A percentile compares a stretch with the other conserved stretches of the same genome.
These are phyloP conservation scores for Geotrupes spiniger DNA, from an alignment of 2,888 invertebrate genomes.

Conservation along the genomic window DNA sequence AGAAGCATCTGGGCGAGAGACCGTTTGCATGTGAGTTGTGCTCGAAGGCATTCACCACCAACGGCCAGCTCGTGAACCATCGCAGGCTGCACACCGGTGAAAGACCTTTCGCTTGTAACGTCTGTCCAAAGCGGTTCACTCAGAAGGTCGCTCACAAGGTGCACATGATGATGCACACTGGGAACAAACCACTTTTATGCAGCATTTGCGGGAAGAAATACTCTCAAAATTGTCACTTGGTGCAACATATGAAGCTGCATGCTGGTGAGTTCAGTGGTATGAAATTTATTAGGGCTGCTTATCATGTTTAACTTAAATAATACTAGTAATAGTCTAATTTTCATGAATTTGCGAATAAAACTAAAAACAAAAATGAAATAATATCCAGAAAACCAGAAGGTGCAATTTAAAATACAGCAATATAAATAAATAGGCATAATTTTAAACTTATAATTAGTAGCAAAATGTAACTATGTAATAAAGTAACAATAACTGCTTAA, in stretches of 20 bases:
- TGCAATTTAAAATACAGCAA: too few species aligned
- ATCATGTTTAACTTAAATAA: too few species aligned
- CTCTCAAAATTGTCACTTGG: slow-evolving; percentile 32
- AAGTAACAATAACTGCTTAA: too few species aligned
- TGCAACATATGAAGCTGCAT: slow-evolving; percentile 35
- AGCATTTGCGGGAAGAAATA: slow-evolving; percentile 36
- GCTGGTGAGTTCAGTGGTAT: slow-evolving; percentile 40
- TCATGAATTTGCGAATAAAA: too few species aligned
- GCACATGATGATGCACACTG: slow-evolving; percentile 36
- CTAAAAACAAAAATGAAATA: too few species aligned
- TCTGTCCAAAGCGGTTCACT: slow-evolving; percentile 42
- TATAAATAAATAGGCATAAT: too few species aligned
- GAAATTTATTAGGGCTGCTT: slow-evolving; percentile 4
- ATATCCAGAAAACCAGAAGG: too few species aligned
- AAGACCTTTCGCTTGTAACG: slow-evolving; percentile 41
- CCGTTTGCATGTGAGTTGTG: slow-evolving; percentile 30
- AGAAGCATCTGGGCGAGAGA: slow-evolving; percentile 33
- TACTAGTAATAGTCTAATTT: too few species aligned
- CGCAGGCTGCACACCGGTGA: slow-evolving; percentile 37
- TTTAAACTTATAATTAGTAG: too few species aligned
- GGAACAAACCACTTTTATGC: slow-evolving; percentile 34
- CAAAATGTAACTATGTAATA: too few species aligned
- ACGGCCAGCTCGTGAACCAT: slow-evolving; percentile 35
- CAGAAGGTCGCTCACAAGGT: slow-evolving; percentile 33
- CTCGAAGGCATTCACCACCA: slow-evolving; percentile 33